Conservation (phyloP, 2,113 vertebrate species). For the Halichoeres trimaculatus region DNA sequence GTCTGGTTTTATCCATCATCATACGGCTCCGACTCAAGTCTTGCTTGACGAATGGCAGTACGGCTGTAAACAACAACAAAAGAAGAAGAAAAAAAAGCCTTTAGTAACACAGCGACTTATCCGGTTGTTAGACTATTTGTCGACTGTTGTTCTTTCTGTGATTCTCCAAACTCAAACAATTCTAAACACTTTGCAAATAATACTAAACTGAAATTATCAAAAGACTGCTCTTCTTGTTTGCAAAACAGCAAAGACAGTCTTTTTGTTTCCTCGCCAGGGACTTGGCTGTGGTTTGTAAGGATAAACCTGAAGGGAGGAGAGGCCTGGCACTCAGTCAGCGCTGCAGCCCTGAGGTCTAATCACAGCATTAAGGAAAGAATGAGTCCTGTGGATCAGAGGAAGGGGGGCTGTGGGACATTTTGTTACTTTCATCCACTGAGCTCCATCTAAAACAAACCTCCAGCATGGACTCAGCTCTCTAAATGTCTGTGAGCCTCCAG, state of each 20-base stretch:
- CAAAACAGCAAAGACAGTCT: constrained; percentile 35
- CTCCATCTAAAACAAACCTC: constrained; percentile 36
- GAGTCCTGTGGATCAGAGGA: constrained; percentile 42
- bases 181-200: too few relatives aligned
- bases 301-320: constrained; percentile 50
- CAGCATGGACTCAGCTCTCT: constrained; percentile 32
- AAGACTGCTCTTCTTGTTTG: constrained; percentile 15
- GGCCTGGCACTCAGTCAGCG: constrained; percentile 53
- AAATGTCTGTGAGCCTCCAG: constrained; percentile 42
- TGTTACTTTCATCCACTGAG: constrained; percentile 52
- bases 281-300: constrained; percentile 44
- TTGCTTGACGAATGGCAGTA: too few relatives aligned
- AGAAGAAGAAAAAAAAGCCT: too few relatives aligned
- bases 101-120: too few relatives aligned
- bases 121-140: too few relatives aligned
- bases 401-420: constrained; percentile 43
- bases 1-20: too few relatives aligned
- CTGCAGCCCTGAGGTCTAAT: constrained; percentile 57
- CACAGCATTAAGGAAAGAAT: constrained; percentile 61
- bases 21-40: too few relatives aligned
- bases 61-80: too few relatives aligned
- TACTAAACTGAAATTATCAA: neutral
- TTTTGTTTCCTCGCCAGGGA: constrained; percentile 50
- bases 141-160: too few relatives aligned
- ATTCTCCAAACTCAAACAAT: too few relatives aligned